Conservation (phyloP, 23 tunicate genomes). For the Halocynthia aurantium region DNA sequence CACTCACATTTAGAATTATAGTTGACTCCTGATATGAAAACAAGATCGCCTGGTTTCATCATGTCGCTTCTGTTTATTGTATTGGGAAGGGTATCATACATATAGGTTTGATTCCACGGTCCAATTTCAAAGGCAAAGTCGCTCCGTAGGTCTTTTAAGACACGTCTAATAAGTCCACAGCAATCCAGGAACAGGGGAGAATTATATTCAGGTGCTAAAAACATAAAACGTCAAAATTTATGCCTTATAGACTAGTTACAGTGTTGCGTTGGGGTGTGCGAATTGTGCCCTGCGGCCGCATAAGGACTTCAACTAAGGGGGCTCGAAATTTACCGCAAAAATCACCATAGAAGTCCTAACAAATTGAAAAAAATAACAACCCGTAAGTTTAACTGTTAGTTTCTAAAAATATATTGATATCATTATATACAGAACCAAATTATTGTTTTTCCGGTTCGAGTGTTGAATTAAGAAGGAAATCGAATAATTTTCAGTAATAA, state of each 20-base stretch:
- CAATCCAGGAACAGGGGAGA: conserved; percentile 71
- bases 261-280: background rate
- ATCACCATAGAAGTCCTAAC: too few species aligned
- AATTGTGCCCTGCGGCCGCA: too few species aligned
- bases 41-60: conserved; percentile 75
- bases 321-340: too few species aligned
- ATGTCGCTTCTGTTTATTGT: conserved; percentile 25
- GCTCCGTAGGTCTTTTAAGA: conserved; percentile 34
- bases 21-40: conserved; percentile 54
- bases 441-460: too few species aligned
- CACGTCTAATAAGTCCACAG: conserved; percentile 65
- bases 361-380: too few species aligned
- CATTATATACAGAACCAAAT: too few species aligned
- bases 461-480: too few species aligned
- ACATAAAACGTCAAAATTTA: background rate
- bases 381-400: too few species aligned
- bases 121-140: conserved; percentile 71
- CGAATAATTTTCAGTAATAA: too few species aligned
- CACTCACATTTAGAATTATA: conserved; percentile 37
- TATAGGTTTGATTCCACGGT: conserved; percentile 83
- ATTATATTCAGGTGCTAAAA: conserved; percentile 43
- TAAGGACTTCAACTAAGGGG: too few species aligned
- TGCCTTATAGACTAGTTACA: background rate
- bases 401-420: too few species aligned
- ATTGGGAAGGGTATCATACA: conserved; percentile 68